Conservation (phyloP, 2,888 invertebrate species). For the Doris montereyensis region DNA sequence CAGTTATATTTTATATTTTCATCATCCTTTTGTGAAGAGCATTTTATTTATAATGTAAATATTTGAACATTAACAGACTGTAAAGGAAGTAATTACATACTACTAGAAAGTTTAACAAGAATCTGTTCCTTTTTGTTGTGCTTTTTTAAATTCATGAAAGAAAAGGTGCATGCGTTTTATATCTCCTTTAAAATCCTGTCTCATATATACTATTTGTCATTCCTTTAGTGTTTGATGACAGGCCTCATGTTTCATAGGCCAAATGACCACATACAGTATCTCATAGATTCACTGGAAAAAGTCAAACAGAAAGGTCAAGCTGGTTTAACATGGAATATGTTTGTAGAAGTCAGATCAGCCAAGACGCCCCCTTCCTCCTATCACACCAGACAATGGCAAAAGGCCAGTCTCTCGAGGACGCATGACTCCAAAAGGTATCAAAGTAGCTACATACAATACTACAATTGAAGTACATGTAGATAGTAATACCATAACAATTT, state of each 20-base stretch:
- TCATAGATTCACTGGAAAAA: conserved; percentile 68
- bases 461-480: too few relatives aligned
- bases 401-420: conserved; percentile 50
- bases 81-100: not conserved
- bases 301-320: conserved; percentile 64
- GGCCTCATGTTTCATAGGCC: conserved; percentile 75
- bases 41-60: too few relatives aligned
- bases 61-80: too few relatives aligned
- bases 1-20: too few relatives aligned
- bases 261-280: conserved; percentile 71
- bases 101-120: not conserved
- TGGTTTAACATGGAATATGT: conserved; percentile 69
- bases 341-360: conserved; percentile 65
- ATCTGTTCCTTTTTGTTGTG: not conserved
- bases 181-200: not conserved
- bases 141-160: not conserved
- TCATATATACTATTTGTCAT: not conserved
- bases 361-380: conserved; percentile 68
- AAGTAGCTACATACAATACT: too few relatives aligned
- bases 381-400: conserved; percentile 52
- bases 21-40: too few relatives aligned
- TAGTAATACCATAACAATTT: too few relatives aligned
- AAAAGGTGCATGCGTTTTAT: too few relatives aligned
- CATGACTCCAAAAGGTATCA: conserved; percentile 42
- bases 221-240: conserved; percentile 74